Base-by-base conservation (phyloP, 2,797 vertebrate species). In the Mionectes olivaceus region DNA sequence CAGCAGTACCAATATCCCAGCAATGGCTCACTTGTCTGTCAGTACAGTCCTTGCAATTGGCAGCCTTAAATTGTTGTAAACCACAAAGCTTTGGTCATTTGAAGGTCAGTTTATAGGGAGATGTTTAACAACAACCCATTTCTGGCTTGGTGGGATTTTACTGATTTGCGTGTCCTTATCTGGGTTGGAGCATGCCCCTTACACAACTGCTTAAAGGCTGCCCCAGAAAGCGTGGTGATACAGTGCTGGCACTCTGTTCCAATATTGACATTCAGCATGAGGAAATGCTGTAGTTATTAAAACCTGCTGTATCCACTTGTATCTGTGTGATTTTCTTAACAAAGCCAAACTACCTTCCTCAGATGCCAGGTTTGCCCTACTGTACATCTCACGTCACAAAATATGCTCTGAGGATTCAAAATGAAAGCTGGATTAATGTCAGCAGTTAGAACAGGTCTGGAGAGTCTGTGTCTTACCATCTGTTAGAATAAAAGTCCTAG, bases 351-450 rank as follows among this genome's bases (percentile, higher is more conserved):
- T 86, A 85, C 70, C 63, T 88, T 81, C 55, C 39, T 93, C 2
- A 5, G 70, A 59, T 91, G 67, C 59, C 88, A 87, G 35, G 28
- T 44, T 73, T 82, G 37, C 56, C 82, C 35, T 59, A 19, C 43
- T 17, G 28, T 82, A 55, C 30, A 75, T 80, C 61, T 94, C 32
- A 11, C 2, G 0, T 67, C 49, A 73, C 11, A 21, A 81, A 89
- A 89, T 60, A 37, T 79, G 63, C 22, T 79, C 50, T 32, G 47
- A 68, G 81, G 23, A 74, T 92, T 33, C 16, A 28, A 77, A 91
- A 92, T 53, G 63, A 93, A 92, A 92, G 32, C 15, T 92, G 77
- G 35, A 76, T 96, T 90, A 70, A 79, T 46, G 56, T 82, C 83
- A 93, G 37, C 59, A 79, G 25, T 50, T 71, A 90, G 65, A 84